Base-by-base conservation (phyloP, 2,888 invertebrate genomes). In the Tenthredo notha region DNA sequence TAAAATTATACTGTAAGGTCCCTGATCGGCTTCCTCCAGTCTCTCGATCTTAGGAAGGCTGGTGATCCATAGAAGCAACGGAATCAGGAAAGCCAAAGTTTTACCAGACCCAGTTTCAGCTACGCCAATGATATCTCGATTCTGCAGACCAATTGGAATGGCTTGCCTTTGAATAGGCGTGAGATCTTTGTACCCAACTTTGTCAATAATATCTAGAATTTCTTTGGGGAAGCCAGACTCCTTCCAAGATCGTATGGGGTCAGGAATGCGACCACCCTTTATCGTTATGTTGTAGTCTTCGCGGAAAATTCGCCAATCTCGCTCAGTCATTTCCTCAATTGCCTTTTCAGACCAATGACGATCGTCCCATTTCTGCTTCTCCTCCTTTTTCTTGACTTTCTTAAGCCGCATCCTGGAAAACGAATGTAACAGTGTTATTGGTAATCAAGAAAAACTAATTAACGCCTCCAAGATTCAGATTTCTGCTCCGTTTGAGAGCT, bases 91-190 rank as follows among this genome's bases (percentile, higher is more conserved):
- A 6, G 99, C 99, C 65, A 99, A 95, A 0, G 99, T 99, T 95
- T 99, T 99, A 93, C 99, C 99, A 75, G 98, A 98, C 91, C 99
- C 99, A 86, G 99, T 99, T 94, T 99, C 99, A 70, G 99, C 99
- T 21, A 99, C 99, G 93, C 99, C 99, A 92, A 99, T 99, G 89
- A 99, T 99, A 92, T 99, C 98, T 80, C 98, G 95, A 93, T 98
- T 98, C 93, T 98, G 97, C 91, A 98, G 94, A 58, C 99, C 99
- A 93, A 99, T 99, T 0, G 99, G 99, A 92, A 99, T 99, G 84
- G 99, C 99, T 94, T 99, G 99, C 86, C 99, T 95, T 94, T 99
- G 99, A 94, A 99, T 99, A 3, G 99, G 99, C 0, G 99, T 99
- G 0, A 99, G 98, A 91, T 99, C 99, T 94, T 97, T 98, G 91